Evolutionary conservation across 2,113 vertebrate species (phyloP).

Genomic region (Alethe diademata): DNA sequence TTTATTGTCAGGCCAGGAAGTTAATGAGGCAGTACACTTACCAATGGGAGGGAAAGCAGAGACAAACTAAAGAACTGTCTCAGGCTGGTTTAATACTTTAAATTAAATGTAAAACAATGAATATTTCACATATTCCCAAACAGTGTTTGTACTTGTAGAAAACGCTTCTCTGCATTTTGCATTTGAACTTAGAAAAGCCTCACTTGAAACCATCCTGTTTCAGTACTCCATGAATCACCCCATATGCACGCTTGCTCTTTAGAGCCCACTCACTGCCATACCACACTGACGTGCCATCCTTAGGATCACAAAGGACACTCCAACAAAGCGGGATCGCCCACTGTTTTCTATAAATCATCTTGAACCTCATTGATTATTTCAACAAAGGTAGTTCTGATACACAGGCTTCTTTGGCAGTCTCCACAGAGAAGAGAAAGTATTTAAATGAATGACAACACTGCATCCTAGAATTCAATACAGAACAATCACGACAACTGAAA

Average conservation of each 20-base stretch:
- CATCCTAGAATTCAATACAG: background rate
- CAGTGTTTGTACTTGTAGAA: background rate
- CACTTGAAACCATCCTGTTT: background rate
- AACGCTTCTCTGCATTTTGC: background rate
- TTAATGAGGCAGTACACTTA: slow-evolving; percentile 50
- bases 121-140: background rate
- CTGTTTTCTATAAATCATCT: slow-evolving; percentile 49
- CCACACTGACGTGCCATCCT: slow-evolving; percentile 44
- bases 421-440: background rate
- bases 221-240: background rate
- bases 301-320: slow-evolving; percentile 3
- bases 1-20: slow-evolving; percentile 72
- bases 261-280: slow-evolving; percentile 20
- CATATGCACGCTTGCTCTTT: background rate
- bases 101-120: background rate
- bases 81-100: background rate
- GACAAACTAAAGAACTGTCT: background rate
- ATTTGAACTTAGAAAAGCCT: background rate
- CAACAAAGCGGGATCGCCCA: slow-evolving; percentile 51
- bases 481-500: background rate
- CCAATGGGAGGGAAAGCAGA: slow-evolving; percentile 10
- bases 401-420: background rate
- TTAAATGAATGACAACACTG: background rate
- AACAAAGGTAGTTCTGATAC: slow-evolving; percentile 32
- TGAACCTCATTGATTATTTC: slow-evolving; percentile 25